Evolutionary conservation across 2,113 vertebrate genomes (phyloP).

Genomic region (Uropsilus gracilis): DNA sequence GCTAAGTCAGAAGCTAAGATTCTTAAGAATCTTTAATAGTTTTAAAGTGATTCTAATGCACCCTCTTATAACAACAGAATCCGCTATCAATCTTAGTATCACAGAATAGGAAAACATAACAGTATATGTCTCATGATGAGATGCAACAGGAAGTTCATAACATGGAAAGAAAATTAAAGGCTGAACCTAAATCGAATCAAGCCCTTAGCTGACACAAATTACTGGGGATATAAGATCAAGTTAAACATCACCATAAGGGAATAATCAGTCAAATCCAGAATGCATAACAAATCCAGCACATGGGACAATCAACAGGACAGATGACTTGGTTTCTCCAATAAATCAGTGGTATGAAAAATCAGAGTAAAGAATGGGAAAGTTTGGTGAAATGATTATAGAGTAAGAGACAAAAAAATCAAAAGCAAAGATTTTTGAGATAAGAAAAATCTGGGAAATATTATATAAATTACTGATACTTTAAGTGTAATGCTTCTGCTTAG

Average conservation of each 20-base stretch:
- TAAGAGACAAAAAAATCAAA: background rate
- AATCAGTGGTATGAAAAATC: background rate
- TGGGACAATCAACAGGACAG: background rate
- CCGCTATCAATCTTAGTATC: background rate
- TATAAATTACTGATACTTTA: background rate
- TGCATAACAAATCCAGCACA: background rate
- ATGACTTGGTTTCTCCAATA: background rate
- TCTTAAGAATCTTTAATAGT: background rate
- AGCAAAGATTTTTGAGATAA: background rate
- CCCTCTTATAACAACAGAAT: background rate
- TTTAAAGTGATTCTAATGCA: conserved; percentile 1
- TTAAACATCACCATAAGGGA: background rate
- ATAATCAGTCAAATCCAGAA: background rate
- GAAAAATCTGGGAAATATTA: background rate
- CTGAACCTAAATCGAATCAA: background rate
- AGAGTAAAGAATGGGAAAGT: background rate
- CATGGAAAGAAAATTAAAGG: background rate
- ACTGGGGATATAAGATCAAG: background rate
- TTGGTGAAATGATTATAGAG: background rate
- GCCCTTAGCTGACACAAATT: background rate
- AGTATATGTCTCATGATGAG: background rate
- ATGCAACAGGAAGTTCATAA: background rate
- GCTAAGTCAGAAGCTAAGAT: conserved; percentile 21
- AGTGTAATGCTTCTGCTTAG: background rate
- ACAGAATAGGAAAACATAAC: background rate